These are phyloP conservation scores for Lithobius niger DNA, from an alignment of 1,140 invertebrate genomes.

Conservation along the genomic window DNA sequence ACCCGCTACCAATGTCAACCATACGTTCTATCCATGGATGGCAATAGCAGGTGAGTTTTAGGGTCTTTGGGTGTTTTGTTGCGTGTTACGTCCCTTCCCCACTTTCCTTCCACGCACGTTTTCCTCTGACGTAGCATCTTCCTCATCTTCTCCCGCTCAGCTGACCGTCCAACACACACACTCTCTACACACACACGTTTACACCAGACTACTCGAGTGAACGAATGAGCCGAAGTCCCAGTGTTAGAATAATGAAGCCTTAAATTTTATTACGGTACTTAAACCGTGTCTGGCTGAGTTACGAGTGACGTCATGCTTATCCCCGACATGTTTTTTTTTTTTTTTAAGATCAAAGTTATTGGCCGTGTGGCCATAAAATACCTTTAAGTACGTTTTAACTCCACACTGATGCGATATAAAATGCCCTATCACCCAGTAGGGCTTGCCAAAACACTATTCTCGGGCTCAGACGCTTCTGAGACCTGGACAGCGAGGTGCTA, in stretches of 20 bases:
- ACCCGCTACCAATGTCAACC: constrained; percentile 50
- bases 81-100: neutral
- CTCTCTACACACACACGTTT: no score
- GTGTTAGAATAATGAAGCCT: neutral
- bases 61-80: neutral
- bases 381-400: constrained; percentile 11
- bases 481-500: no score
- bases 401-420: constrained; percentile 13
- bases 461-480: no score
- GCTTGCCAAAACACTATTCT: no score
- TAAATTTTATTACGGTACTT: constrained; percentile 1
- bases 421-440: no score
- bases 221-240: no score
- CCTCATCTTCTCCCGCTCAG: no score
- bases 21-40: constrained; percentile 96
- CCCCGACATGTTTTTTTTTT: constrained; percentile 10
- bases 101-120: neutral
- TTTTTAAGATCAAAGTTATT: constrained; percentile 15
- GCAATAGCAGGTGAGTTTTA: constrained; percentile 82
- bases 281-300: neutral
- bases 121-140: no score
- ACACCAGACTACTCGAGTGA: no score
- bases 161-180: no score
- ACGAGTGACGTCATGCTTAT: neutral
- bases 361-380: constrained; percentile 13